phyloP scores from a whole-genome alignment of 2,888 invertebrate genomes.

The Drosophila vallismaia region DNA sequence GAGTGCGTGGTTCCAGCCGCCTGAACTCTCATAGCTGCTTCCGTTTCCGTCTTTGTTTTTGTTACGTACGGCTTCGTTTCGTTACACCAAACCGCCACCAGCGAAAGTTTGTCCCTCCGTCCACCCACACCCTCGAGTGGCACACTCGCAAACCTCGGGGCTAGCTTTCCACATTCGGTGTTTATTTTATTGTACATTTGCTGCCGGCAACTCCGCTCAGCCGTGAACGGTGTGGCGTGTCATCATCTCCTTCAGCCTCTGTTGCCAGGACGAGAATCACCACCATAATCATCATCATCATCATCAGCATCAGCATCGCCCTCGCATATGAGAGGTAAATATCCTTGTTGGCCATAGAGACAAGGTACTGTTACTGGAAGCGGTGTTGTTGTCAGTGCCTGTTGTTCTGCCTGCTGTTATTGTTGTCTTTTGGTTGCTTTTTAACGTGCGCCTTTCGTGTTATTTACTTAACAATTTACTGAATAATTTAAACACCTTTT shows the following conservation, averaged over 20 bases:
- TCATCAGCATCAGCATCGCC: conserved; percentile 35
- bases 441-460: conserved; percentile 66
- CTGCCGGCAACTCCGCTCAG: conserved; percentile 54
- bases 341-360: conserved; percentile 41
- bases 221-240: conserved; percentile 59
- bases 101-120: not conserved
- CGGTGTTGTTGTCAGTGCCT: conserved; percentile 47
- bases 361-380: conserved; percentile 7
- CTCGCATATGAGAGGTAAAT: conserved; percentile 45
- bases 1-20: conserved; percentile 36
- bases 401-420: conserved; percentile 46
- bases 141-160: conserved; percentile 37
- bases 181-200: conserved; percentile 69
- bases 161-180: conserved; percentile 49
- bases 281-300: conserved; percentile 42
- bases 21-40: conserved; percentile 51
- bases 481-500: conserved; percentile 74
- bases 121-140: not conserved
- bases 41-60: conserved; percentile 72
- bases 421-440: conserved; percentile 55
- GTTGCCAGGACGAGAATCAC: conserved; percentile 20
- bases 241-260: conserved; percentile 41
- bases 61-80: conserved; percentile 33
- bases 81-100: conserved; percentile 25
- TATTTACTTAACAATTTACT: conserved; percentile 80